Conservation (phyloP, 2,113 vertebrate species). For the Limanda limanda region DNA sequence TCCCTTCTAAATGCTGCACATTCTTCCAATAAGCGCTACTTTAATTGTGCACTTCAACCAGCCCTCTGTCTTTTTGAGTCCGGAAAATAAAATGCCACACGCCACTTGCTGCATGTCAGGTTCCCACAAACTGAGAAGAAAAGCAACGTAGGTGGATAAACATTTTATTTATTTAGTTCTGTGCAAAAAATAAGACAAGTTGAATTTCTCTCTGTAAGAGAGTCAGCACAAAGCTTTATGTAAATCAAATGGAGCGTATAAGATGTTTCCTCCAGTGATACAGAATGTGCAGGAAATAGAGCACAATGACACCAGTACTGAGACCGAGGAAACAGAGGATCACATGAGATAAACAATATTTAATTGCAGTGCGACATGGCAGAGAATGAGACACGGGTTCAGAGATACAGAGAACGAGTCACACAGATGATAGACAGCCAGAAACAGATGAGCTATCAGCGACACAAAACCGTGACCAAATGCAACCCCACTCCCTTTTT, state of each 20-base stretch:
- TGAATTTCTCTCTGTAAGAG: background rate
- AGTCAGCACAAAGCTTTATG: background rate
- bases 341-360: constrained; percentile 24
- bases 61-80: constrained; percentile 45
- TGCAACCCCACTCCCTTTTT: background rate
- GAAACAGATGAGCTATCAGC: constrained; percentile 9
- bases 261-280: constrained; percentile 21
- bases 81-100: constrained; percentile 56
- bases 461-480: constrained; percentile 26
- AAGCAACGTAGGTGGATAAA: constrained; percentile 50
- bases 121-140: constrained; percentile 20
- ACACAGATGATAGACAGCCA: constrained; percentile 7
- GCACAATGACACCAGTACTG: constrained; percentile 10
- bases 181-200: background rate
- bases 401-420: constrained; percentile 8
- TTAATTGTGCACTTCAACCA: constrained; percentile 61
- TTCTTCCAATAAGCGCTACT: constrained; percentile 35
- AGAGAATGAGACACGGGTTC: constrained; percentile 19
- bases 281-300: constrained; percentile 12
- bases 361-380: background rate
- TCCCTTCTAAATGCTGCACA: constrained; percentile 44
- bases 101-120: constrained; percentile 47
- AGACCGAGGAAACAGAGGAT: constrained; percentile 19
- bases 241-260: constrained; percentile 13
- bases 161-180: constrained; percentile 34